Base-by-base conservation (phyloP, 2,888 invertebrate species). In the Parnassius orleans region DNA sequence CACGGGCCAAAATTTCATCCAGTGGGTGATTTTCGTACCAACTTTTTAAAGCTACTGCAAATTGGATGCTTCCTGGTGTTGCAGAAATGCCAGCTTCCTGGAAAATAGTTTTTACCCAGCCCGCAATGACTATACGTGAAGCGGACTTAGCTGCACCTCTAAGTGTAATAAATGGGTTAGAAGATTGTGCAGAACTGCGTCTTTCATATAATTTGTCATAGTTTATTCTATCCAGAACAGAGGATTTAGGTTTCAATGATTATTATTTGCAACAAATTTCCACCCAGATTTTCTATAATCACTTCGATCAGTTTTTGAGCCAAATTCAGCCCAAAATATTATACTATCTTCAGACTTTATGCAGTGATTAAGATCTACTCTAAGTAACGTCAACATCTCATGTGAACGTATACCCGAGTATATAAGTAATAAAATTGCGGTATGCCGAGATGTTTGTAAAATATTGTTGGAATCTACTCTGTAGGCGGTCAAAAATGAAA, bases 261-360 rank as follows among this genome's bases (percentile, higher is more conserved):
- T 15, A 10, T 47, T 9, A 52, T 66, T 66, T 7, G 33, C 3
- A 1, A 43, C 9, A 10, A 70, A 50, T 19, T 61, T 63, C 69
- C 70, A 70, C 0, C 66, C 69, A 1, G 69, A 71, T 46, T 70
- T 69, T 48, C 66, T 63, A 33, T 66, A 51, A 1, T 43, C 54
- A 11, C 43, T 10, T 2, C 61, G 33, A 52, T 72, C 72, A 3
- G 71, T 70, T 62, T 71, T 72, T 10, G 68, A 68, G 5, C 65
- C 65, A 24, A 61, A 65, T 12, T 19, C 10, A 14, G 66, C 65
- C 65, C 65, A 69, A 2, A 73, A 56, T 9, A 59, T 61, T 50
- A 24, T 64, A 14, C 12, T 24, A 9, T 52, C 52, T 11, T 52
- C 11, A 9, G 15, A 11, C 9, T 19, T 24, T 19, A 52, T 24